Evolutionary conservation across 2,797 vertebrate genomes (phyloP), one percentile per base, ranked within the genome.

Genomic region (Phrynocephalus forsythii): DNA sequence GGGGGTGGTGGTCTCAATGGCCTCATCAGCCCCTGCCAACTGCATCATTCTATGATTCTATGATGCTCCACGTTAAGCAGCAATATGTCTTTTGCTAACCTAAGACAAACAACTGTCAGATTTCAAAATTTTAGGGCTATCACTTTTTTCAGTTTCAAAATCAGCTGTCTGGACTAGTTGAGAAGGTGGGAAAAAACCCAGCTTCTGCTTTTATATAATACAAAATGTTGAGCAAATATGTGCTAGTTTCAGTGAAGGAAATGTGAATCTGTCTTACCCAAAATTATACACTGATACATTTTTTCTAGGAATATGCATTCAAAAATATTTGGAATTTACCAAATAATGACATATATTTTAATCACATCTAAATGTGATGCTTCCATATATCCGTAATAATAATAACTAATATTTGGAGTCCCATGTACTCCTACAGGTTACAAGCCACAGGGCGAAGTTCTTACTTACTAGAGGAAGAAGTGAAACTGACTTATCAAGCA

Each of bases 191-290:
- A 24, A 26, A 38, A 44, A 75, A 2, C 52, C 60, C 56, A 3
- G 11, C 60, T 63, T 84, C 69, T 77, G 26, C 8, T 86, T 93
- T 92, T 71, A 79, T 76, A 82, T 24, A 8, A 85, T 86, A 56
- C 83, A 66, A 28, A 56, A 79, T 90, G 89, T 87, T n/a, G 78
- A 89, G 50, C 82, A 66, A 71, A 89, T 79, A 50, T 90, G 4
- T 92, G 87, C 0, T 76, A 44, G 38, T 87, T 92, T 90, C 67
- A 52, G 67, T 84, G 91, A 95, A 92, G 79, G 84, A 92, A 91
- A 93, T 91, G 78, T 91, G 3, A 83, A 76, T 28, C 1, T 0
- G 88, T 87, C 20, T 52, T 81, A 86, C 68, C 33, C 44, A 90
- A 88, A 80, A 22, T 75, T 18, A 92, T 69, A 90, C 63, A 86